Evolutionary conservation across 2,113 vertebrate genomes (phyloP), one percentile per base, ranked within the genome.

Genomic region (Daubentonia madagascariensis): DNA sequence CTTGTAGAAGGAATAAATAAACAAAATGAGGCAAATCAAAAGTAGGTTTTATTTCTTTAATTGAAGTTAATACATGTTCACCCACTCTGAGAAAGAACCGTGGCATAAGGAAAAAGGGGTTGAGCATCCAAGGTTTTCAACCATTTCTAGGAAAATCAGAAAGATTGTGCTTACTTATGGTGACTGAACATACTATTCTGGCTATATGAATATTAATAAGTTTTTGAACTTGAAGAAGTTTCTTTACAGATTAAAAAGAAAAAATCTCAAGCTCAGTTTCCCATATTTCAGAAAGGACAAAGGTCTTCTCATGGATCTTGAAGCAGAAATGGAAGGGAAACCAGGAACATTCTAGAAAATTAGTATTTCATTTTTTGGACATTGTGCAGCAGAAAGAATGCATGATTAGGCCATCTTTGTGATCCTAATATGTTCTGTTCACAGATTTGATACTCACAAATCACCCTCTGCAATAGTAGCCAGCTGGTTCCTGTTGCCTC

Each of bases 141-240:
- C n/a, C 18, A 67, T 90, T 65, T 92, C 91, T 75, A 91, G 95
- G 61, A 84, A 88, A 88, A 59, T 52, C 78, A 54, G 70, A 93
- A 91, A 75, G 43, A 23, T 8, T 76, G 37, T 83, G 67, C 59
- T 81, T 88, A 45, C 54, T 32, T 83, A 17, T 7, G 32, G 61
- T 85, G 57, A 61, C 40, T 70, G 5, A 70, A 37, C 48, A 48
- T 35, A 65, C 30, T 67, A 25, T 86, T 57, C 59, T 40, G 45
- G 48, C 1, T 52, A 88, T 11, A 37, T 68, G 43, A 63, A 12
- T 72, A 40, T 72, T 61, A 43, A 73, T 22, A 52, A 20, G 45
- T n/a, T 96, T 86, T 92, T 40, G 18, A 94, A 52, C 13, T 37
- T 20, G 18, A 54, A 78, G 37, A 63, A 28, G 10, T 52, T 86